Percentiles rank a stretch among this genome's conserved stretches.
phyloP scores from a whole-genome alignment of 2,888 invertebrate genomes.

The Elmis aenea region DNA sequence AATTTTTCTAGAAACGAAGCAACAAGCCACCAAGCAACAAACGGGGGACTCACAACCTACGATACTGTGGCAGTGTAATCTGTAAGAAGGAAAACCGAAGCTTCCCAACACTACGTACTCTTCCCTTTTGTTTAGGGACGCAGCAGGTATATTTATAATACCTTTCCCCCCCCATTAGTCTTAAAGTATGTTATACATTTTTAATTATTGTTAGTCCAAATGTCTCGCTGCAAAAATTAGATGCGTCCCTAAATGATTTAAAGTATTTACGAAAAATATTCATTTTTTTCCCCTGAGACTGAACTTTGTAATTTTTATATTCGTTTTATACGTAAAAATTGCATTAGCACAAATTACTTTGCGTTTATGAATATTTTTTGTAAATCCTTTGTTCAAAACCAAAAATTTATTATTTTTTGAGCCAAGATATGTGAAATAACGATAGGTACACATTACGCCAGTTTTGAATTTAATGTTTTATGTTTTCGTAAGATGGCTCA shows the following conservation, averaged over 20 bases:
- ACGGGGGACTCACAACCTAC: conserved; percentile 94
- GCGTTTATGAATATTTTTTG: conserved; percentile 28
- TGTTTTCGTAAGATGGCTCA: conserved; percentile 42
- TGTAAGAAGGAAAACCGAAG: conserved; percentile 65
- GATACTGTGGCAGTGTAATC: conserved; percentile 98
- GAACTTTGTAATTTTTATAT: conserved; percentile 24
- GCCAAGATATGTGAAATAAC: conserved; percentile 14
- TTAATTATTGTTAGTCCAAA: too few relatives aligned
- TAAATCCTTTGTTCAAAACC: conserved; percentile 26
- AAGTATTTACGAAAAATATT: conserved; percentile 32
- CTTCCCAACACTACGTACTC: too few relatives aligned
- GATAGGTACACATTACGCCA: conserved; percentile 42
- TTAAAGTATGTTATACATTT: too few relatives aligned
- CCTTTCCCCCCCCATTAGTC: too few relatives aligned
- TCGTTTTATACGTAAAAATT: conserved; percentile 13
- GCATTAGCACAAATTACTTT: conserved; percentile 21
- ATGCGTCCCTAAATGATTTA: conserved; percentile 14
- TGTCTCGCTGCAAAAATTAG: too few relatives aligned
- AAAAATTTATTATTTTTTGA: conserved; percentile 35
- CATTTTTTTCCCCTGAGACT: conserved; percentile 31
- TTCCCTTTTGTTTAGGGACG: too few relatives aligned
- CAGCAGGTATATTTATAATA: too few relatives aligned
- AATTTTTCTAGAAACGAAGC: conserved; percentile 79
- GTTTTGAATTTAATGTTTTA: conserved; percentile 16
- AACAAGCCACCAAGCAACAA: conserved; percentile 59